Base-by-base conservation (phyloP, 2,888 invertebrate species). In the Aromia moschata region DNA sequence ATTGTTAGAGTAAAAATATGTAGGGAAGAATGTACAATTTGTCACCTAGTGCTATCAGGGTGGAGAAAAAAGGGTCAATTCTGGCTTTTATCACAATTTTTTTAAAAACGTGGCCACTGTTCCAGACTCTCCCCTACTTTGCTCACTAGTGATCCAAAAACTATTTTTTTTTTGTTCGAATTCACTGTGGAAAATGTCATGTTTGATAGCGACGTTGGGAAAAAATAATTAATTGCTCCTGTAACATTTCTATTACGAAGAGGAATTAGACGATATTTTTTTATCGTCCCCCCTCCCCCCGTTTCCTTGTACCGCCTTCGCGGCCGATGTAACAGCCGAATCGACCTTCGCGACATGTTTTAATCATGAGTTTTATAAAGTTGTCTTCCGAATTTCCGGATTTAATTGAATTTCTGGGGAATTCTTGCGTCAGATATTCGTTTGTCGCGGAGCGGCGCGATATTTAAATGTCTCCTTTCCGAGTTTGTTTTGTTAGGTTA, bases 341-440 rank as follows among this genome's bases (percentile, higher is more conserved):
- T n/a, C 52, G 51, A 53, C 55, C 56, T 57, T 56, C 45, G 44
- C 51, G 52, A 52, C 72, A 73, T 76, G 75, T 76, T 77, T 77
- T 74, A 77, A 74, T 76, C 74, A 75, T 75, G 77, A 76, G 73
- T 72, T 75, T 74, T 72, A 71, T 74, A 73, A 76, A 76, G 74
- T 74, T 75, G 74, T 71, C 74, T 64, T 61, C 61, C 65, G 66
- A 52, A 52, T 68, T 64, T 58, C 58, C 65, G 55, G 64, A 69
- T 72, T 69, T 74, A 73, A 74, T 73, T 73, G 73, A 73, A 74
- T 73, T 71, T 71, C 63, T 62, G 59, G 64, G 56, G 69, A 72
- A 73, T 71, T 69, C 69, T 70, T 61, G 70, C 69, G 66, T 69
- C 63, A 70, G 70, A 72, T 69, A 69, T 69, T 69, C 68, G 68